Conservation (phyloP, 37 sponge, comb jelly and placozoan species). For the Theonella swinhoei region DNA sequence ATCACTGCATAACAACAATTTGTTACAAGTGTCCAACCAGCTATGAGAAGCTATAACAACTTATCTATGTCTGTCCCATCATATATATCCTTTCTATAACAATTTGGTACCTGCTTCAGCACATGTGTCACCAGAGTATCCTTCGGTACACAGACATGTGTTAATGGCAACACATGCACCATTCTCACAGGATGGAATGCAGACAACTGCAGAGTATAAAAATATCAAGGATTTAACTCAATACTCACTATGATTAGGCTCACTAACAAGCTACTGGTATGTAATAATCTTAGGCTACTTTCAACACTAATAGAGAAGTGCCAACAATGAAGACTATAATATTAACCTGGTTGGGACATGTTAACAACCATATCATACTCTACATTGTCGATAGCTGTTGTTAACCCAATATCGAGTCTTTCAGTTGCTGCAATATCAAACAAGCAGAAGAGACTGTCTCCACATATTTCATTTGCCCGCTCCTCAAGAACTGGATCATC, state of each 20-base stretch:
- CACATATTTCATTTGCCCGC: conserved; percentile 47
- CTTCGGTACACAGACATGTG: conserved; percentile 41
- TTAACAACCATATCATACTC: conserved; percentile 34
- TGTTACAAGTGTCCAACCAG: neutral
- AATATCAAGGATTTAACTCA: too few relatives aligned
- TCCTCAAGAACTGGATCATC: conserved; percentile 37
- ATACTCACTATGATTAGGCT: too few relatives aligned
- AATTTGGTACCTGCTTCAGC: too few relatives aligned
- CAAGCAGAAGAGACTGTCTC: conserved; percentile 43
- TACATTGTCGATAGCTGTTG: conserved; percentile 35
- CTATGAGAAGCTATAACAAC: too few relatives aligned
- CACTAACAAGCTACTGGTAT: too few relatives aligned
- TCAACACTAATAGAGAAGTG: too few relatives aligned
- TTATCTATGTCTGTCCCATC: too few relatives aligned
- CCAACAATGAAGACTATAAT: too few relatives aligned
- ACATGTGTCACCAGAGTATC: conserved; percentile 41
- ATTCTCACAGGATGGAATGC: conserved; percentile 59
- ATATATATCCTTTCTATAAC: too few relatives aligned
- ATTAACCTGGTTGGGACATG: conserved; percentile 48
- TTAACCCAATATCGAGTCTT: conserved; percentile 48
- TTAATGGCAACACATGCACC: conserved; percentile 48
- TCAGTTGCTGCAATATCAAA: conserved; percentile 71
- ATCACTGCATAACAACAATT: neutral
- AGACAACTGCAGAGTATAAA: conserved; percentile 35
- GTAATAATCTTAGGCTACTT: too few relatives aligned